These are phyloP conservation scores for Tor tambroides DNA, from an alignment of 2,113 vertebrate species.

Conservation along the genomic window DNA sequence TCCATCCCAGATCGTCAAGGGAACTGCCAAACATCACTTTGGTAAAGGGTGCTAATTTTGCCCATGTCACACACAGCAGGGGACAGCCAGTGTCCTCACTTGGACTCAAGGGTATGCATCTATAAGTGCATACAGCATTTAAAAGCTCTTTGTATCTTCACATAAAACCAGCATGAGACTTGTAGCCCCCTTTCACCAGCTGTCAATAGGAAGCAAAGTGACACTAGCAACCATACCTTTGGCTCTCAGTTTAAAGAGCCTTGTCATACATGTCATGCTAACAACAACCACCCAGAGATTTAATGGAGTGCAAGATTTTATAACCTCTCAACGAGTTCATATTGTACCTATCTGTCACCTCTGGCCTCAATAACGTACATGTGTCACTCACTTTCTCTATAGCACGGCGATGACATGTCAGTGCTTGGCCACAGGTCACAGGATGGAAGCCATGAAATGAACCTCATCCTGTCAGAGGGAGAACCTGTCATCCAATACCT, in stretches of 20 bases:
- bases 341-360: background rate
- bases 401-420: background rate
- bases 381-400: background rate
- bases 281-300: constrained; percentile 12
- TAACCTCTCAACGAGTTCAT: background rate
- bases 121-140: constrained; percentile 14
- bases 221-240: background rate
- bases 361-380: background rate
- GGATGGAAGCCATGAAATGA: background rate
- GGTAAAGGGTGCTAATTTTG: constrained; percentile 32
- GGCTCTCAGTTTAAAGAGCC: constrained; percentile 3
- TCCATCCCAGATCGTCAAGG: constrained; percentile 9
- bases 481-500: background rate
- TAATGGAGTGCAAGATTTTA: background rate
- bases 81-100: background rate
- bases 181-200: background rate
- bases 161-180: background rate
- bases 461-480: background rate
- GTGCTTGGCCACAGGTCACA: constrained; percentile 2
- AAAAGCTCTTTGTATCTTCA: constrained; percentile 1
- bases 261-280: constrained; percentile 5
- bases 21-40: constrained; percentile 42
- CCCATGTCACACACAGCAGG: constrained; percentile 6
- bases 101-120: constrained; percentile 31
- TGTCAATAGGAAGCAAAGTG: constrained; percentile 5